Evolutionary conservation across 2,113 vertebrate species (phyloP), one percentile per base, ranked within the genome.

Genomic region (Syngnathus floridae): DNA sequence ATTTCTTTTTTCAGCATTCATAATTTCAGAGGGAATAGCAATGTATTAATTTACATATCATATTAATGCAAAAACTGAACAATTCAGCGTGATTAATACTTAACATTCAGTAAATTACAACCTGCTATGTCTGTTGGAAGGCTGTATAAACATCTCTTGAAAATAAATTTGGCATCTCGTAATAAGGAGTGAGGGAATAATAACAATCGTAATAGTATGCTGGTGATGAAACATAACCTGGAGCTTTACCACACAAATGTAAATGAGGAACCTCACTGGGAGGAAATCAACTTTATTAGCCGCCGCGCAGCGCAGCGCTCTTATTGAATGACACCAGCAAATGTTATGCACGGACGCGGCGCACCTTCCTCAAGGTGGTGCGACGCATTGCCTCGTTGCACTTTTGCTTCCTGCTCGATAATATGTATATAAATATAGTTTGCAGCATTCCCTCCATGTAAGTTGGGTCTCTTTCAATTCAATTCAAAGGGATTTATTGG

Each of bases 281-380:
- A 70, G 69, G 60, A 73, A 79, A 70, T 80, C 76, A 82, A 40
- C 51, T 75, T 78, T 71, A 75, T 84, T 78, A 66, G 71, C 48
- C 48, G 48, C 35, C 5, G 49, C 69, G 31, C 61, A 41, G 69
- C 60, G 73, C n/a, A 54, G 72, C 43, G 62, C 54, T 69, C 60
- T 73, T 77, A 61, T 75, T 79, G 78, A 78, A 76, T 64, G 80
- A 70, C 14, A 2, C 45, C 59, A 56, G 75, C 72, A 61, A 80
- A 81, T 71, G 51, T 54, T 1, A 54, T 9, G 19, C 51, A 35
- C 45, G 26, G 36, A 21, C 52, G 62, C 41, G 41, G 22, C 36
- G 1, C 58, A 22, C 5, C 21, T 14, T 43, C 17, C 59, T 14
- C 54, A 56, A 35, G 26, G 26, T 56, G 13, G 5, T 13, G 54